phyloP scores from a whole-genome alignment of 2,797 vertebrate species.

The Salmo trutta region DNA sequence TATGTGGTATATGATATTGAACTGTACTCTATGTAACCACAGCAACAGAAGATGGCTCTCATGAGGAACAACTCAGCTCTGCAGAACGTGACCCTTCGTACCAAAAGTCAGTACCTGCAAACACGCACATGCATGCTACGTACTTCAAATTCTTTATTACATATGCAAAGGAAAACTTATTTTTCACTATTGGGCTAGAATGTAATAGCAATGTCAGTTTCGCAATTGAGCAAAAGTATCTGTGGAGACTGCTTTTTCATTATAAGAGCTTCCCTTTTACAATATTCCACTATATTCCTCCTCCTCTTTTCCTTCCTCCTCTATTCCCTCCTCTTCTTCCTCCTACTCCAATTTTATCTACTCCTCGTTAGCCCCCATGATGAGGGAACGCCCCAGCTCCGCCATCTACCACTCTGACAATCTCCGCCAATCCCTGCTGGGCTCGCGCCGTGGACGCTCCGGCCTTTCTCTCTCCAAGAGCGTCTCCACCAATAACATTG shows the following conservation, averaged over 20 bases:
- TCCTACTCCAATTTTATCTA: background rate
- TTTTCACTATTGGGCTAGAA: background rate
- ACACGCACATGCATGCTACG: background rate
- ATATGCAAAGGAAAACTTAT: background rate
- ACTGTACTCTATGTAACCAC: constrained; percentile 30
- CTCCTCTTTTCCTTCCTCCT: background rate
- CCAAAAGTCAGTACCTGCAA: constrained; percentile 78
- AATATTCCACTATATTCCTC: background rate
- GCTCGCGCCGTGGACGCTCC: constrained; percentile 82
- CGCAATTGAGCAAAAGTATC: background rate
- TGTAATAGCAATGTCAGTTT: background rate
- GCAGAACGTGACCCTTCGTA: constrained; percentile 84
- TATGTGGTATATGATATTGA: background rate
- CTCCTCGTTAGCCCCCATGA: constrained; percentile 68
- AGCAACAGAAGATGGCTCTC: constrained; percentile 88
- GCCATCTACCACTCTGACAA: constrained; percentile 90
- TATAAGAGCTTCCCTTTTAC: background rate
- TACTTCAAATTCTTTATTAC: background rate
- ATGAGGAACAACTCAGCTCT: constrained; percentile 83
- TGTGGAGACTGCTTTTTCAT: background rate
- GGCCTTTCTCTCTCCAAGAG: constrained; percentile 89
- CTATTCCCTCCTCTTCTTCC: background rate
- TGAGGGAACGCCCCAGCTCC: constrained; percentile 85
- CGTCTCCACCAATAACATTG: constrained; percentile 92
- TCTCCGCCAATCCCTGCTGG: constrained; percentile 85